Evolutionary conservation across 1,140 invertebrate species (phyloP).

Genomic region (Palaemon carinicauda): DNA sequence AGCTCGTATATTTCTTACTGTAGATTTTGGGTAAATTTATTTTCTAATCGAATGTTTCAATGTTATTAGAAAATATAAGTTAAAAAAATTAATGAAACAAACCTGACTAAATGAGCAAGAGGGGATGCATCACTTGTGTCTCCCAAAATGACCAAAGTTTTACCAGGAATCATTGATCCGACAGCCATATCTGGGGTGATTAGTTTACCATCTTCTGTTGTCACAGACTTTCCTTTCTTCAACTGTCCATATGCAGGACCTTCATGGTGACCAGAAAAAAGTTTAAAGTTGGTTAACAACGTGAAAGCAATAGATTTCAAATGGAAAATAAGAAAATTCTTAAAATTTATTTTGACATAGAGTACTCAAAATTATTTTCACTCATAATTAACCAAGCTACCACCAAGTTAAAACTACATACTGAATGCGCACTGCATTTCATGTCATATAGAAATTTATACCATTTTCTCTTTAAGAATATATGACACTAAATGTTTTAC

Average conservation of each 20-base stretch:
- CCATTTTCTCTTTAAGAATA: no score
- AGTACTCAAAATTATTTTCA: no score
- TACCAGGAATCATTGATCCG: constrained; percentile 62
- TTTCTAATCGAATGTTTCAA: no score
- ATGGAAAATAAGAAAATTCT: neutral
- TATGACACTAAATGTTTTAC: neutral
- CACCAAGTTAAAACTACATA: no score
- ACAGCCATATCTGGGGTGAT: constrained; percentile 63
- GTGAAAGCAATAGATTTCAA: neutral
- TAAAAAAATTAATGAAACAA: no score
- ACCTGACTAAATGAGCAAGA: constrained; percentile 62
- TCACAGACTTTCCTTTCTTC: constrained; percentile 64
- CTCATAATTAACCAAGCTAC: no score
- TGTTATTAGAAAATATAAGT: no score
- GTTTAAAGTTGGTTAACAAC: neutral
- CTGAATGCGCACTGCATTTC: no score
- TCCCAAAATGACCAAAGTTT: constrained; percentile 65
- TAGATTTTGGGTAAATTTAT: no score
- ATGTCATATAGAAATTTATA: no score
- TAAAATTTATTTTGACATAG: neutral
- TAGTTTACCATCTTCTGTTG: constrained; percentile 61
- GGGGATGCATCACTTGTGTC: constrained; percentile 65
- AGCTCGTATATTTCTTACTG: no score
- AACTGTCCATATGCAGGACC: constrained; percentile 61
- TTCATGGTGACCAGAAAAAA: neutral